Conservation (phyloP, 2,888 invertebrate species). For the Hecatera dysodea region DNA sequence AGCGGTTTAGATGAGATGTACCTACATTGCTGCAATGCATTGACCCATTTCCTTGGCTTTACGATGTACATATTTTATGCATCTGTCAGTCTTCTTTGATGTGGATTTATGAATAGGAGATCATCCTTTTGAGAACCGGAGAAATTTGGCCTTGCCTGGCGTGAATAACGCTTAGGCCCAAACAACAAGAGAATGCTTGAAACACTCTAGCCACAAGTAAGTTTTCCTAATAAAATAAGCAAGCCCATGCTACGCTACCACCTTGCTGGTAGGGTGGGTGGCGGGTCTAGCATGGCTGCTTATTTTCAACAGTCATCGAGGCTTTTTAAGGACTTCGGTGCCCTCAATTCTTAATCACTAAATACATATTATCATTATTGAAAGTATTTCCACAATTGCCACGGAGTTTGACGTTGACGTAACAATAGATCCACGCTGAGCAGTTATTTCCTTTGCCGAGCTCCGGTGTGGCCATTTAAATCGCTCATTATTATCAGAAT, state of each 20-base stretch:
- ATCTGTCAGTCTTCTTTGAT: too few relatives aligned
- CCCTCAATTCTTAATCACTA: not conserved
- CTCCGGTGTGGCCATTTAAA: slow-evolving; percentile 46
- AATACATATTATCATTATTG: slow-evolving; percentile 9
- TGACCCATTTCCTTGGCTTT: slow-evolving; percentile 26
- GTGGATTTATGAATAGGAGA: not conserved
- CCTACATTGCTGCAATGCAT: slow-evolving; percentile 25
- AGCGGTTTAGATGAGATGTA: not conserved
- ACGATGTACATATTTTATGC: not conserved
- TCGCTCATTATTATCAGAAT: slow-evolving; percentile 53
- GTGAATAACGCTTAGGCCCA: not conserved
- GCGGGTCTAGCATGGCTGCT: not conserved
- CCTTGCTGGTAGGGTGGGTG: not conserved
- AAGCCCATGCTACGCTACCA: too few relatives aligned
- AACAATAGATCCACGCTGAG: slow-evolving; percentile 26
- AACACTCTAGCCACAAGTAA: too few relatives aligned
- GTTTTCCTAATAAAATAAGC: too few relatives aligned
- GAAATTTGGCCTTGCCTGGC: too few relatives aligned
- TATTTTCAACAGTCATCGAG: not conserved
- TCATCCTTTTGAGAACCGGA: not conserved
- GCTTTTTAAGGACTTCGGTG: not conserved
- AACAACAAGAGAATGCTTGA: not conserved
- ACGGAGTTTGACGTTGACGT: slow-evolving; percentile 14
- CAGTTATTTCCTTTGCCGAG: slow-evolving; percentile 32
- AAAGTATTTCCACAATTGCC: slow-evolving; percentile 14